Conservation (phyloP, 2,113 vertebrate genomes). For the Neolamprologus modestus region DNA sequence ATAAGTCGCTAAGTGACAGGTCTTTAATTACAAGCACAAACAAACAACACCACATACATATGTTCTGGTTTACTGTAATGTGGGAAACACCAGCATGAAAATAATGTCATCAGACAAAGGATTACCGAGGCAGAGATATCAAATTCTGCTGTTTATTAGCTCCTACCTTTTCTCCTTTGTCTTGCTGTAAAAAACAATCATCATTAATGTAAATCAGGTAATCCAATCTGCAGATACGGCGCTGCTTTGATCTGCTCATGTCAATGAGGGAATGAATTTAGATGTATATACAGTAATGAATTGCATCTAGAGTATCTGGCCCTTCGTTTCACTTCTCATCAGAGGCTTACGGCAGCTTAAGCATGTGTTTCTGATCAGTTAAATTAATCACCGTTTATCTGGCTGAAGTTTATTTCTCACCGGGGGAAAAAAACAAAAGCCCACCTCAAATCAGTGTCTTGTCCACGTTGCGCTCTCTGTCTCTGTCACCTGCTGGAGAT, state of each 20-base stretch:
- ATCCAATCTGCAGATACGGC: constrained; percentile 27
- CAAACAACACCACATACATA: constrained; percentile 47
- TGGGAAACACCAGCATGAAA: constrained; percentile 35
- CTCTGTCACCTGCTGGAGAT: constrained; percentile 42
- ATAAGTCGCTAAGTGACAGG: constrained; percentile 35
- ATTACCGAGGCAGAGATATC: constrained; percentile 30
- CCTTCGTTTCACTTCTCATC: constrained; percentile 21
- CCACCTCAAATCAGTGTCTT: not conserved
- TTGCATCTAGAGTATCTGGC: constrained; percentile 25
- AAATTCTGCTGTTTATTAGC: not conserved
- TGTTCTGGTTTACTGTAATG: constrained; percentile 55
- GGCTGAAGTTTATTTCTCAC: constrained; percentile 28
- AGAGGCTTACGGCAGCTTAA: not conserved
- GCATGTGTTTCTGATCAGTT: constrained; percentile 61
- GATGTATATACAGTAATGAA: constrained; percentile 33
- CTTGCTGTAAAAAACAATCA: constrained; percentile 34
- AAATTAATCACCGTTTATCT: constrained; percentile 53
- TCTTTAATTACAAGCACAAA: constrained; percentile 59
- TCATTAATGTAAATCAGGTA: constrained; percentile 41
- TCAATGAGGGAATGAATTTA: constrained; percentile 9
- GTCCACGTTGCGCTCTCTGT: not conserved
- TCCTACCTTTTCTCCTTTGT: not conserved
- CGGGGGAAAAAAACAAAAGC: not conserved
- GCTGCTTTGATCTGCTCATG: constrained; percentile 38
- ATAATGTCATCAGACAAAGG: constrained; percentile 30